A percentile compares a stretch with the other conserved stretches of the same genome.
phyloP scores from a whole-genome alignment of 1,140 invertebrate genomes.

The Arctopsyche grandis region DNA sequence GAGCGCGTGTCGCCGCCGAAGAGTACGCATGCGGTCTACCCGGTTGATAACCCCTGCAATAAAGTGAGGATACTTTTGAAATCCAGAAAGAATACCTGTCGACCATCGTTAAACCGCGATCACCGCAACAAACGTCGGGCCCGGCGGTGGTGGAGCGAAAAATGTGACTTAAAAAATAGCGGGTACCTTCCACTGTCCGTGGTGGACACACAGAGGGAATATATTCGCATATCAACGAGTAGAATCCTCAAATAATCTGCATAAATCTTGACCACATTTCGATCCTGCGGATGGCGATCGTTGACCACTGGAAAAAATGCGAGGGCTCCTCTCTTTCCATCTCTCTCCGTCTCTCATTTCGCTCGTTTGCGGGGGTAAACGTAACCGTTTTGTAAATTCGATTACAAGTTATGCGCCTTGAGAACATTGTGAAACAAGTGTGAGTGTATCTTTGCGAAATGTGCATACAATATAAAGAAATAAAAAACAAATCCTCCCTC shows the following conservation, averaged over 20 bases:
- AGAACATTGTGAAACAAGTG: constrained; percentile 4
- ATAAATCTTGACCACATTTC: constrained; percentile 52
- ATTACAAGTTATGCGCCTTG: constrained; percentile 29
- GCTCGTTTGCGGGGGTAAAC: constrained; percentile 26
- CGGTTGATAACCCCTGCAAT: constrained; percentile 37
- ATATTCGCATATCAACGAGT: constrained; percentile 53
- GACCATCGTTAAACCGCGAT: constrained; percentile 45
- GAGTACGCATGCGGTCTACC: not conserved
- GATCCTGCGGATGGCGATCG: constrained; percentile 36
- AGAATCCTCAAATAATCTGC: constrained; percentile 54
- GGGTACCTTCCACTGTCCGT: constrained; percentile 31
- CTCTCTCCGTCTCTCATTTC: no score
- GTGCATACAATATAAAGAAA: no score
- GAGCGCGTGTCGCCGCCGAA: not conserved
- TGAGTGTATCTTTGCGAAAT: not conserved
- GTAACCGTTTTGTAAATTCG: constrained; percentile 39
- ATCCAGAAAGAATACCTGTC: constrained; percentile 46
- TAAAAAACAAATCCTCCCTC: no score
- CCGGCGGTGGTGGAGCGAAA: constrained; percentile 45
- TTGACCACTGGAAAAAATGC: constrained; percentile 42
- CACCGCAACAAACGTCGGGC: constrained; percentile 42
- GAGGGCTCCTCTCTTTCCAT: not conserved
- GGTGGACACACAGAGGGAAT: constrained; percentile 42
- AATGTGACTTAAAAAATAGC: constrained; percentile 53
- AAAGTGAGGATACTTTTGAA: constrained; percentile 38